These are phyloP conservation scores for Arvicanthis niloticus DNA, from an alignment of 2,113 vertebrate species.

Conservation along the genomic window DNA sequence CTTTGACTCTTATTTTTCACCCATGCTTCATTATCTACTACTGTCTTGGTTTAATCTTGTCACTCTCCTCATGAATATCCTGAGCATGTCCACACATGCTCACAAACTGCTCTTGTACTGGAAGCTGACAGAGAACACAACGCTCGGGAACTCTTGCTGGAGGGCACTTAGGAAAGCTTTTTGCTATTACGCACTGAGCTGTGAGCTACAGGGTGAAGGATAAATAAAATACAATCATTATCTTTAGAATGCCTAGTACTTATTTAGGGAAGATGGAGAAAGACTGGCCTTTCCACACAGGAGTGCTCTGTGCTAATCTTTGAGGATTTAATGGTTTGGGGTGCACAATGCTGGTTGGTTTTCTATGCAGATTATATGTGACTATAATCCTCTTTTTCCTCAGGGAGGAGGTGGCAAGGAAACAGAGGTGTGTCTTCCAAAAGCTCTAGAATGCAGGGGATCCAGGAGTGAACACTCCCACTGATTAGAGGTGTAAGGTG, in stretches of 20 bases:
- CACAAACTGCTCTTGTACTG: not conserved
- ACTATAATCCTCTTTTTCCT: not conserved
- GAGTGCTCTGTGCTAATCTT: not conserved
- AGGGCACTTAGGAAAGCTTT: conserved; percentile 39
- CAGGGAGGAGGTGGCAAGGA: not conserved
- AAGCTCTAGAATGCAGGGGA: not conserved
- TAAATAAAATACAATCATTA: conserved; percentile 26
- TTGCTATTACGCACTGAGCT: conserved; percentile 1
- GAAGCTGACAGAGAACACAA: not conserved
- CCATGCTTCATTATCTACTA: conserved; percentile 61
- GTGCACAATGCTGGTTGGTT: not conserved
- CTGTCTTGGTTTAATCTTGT: conserved; percentile 58
- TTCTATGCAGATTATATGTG: not conserved
- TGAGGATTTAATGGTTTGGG: not conserved
- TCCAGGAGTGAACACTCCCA: not conserved
- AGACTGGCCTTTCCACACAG: not conserved
- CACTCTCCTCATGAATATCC: conserved; percentile 14
- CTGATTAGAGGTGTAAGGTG: not conserved
- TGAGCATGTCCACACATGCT: conserved; percentile 29
- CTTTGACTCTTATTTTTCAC: conserved; percentile 61
- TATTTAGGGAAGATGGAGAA: conserved; percentile 22
- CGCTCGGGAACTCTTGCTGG: not conserved
- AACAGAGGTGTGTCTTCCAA: not conserved
- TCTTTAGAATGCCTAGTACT: conserved; percentile 34
- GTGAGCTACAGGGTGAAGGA: not conserved